A percentile compares a stretch with the other conserved stretches of the same genome.
phyloP scores from a whole-genome alignment of 2,113 vertebrate genomes.

The Nasalis larvatus region DNA sequence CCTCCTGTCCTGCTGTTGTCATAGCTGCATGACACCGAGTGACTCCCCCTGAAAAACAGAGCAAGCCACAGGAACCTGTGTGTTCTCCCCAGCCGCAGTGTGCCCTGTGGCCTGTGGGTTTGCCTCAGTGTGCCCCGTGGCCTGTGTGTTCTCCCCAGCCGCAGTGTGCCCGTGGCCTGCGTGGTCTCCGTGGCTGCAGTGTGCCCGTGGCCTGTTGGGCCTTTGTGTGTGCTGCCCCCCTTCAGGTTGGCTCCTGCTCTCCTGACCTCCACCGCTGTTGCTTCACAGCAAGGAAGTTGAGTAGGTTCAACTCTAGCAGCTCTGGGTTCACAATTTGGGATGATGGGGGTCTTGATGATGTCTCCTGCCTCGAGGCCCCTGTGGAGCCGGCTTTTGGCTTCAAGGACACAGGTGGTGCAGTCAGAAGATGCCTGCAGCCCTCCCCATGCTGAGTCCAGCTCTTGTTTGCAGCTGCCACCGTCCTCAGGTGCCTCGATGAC shows the following conservation, averaged over 20 bases:
- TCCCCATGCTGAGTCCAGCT: accelerated
- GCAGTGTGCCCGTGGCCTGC: accelerated
- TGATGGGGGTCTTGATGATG: background rate
- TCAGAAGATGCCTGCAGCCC: accelerated
- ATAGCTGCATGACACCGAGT: background rate
- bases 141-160: accelerated
- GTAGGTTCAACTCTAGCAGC: background rate
- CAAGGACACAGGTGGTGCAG: background rate
- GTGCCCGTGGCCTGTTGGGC: background rate
- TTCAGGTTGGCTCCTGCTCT: accelerated
- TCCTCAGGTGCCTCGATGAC: conserved; percentile 89
- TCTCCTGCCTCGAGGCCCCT: accelerated
- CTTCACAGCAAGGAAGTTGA: background rate
- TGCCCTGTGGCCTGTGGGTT: no score
- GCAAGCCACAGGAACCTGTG: background rate
- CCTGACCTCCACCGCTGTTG: no score
- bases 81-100: accelerated
- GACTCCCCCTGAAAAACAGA: background rate
- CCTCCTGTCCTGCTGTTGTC: background rate
- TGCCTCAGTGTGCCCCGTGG: no score
- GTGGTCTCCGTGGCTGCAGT: background rate
- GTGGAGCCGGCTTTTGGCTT: background rate
- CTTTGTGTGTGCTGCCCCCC: accelerated
- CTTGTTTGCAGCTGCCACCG: conserved; percentile 85
- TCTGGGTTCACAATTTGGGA: background rate